Evolutionary conservation across 2,888 invertebrate genomes (phyloP).

Genomic region (Glyphotaelius pellucidus): DNA sequence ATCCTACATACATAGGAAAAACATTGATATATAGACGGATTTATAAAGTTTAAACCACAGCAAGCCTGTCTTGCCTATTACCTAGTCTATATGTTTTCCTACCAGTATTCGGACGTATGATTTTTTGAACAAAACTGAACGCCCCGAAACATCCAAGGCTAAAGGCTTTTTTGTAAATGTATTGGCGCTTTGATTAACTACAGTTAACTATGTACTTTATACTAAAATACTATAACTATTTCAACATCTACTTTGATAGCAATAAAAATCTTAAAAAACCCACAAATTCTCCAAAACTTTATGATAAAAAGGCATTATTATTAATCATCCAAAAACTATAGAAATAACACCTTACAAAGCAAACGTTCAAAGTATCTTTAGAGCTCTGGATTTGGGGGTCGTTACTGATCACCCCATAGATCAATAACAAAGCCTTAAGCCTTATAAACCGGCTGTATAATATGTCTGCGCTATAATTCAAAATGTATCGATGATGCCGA

Average conservation of each 20-base stretch:
- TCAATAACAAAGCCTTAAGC: slow-evolving; percentile 47
- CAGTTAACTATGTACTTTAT: no score
- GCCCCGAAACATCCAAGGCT: no score
- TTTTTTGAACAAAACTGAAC: no score
- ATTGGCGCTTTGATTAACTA: no score
- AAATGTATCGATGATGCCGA: slow-evolving; percentile 60
- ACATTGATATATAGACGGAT: no score
- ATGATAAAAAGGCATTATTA: background rate
- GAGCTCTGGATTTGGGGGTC: background rate
- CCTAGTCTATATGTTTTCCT: no score
- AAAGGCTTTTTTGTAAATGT: no score
- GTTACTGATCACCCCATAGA: slow-evolving; percentile 29
- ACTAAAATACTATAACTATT: background rate
- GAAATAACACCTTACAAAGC: background rate
- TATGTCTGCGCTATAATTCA: slow-evolving; percentile 59
- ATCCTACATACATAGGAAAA: no score
- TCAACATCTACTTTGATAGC: background rate
- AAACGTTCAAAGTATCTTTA: background rate
- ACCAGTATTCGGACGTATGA: no score
- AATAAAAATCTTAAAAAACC: background rate
- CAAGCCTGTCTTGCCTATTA: no score
- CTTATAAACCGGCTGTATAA: slow-evolving; percentile 46
- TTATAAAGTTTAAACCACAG: no score
- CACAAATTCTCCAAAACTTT: background rate
- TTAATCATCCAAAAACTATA: background rate